Evolutionary conservation across 2,888 invertebrate species (phyloP).

Genomic region (Dynastes tityus): DNA sequence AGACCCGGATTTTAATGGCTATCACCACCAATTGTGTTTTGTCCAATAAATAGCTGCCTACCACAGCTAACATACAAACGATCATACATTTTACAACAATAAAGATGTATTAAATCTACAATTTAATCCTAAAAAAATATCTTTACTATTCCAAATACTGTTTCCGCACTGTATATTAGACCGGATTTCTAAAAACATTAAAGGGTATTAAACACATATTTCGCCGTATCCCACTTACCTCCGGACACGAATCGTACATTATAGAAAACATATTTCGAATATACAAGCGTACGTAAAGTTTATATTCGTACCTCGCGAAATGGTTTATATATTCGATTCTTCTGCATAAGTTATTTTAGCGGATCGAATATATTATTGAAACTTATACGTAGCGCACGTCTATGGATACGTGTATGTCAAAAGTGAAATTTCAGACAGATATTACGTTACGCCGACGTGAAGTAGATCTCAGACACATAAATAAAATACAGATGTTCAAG

Average conservation of each 20-base stretch:
- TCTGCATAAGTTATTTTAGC: slow-evolving; percentile 24
- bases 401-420: not conserved
- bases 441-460: not conserved
- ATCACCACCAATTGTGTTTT: no score
- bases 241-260: slow-evolving; percentile 16
- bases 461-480: not conserved
- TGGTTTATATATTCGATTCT: slow-evolving; percentile 36
- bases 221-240: slow-evolving; percentile 30
- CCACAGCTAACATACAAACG: no score
- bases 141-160: no score
- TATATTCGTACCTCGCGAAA: slow-evolving; percentile 21
- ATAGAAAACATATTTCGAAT: slow-evolving; percentile 30
- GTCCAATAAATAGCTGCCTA: no score
- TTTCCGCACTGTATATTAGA: no score
- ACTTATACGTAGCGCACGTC: not conserved
- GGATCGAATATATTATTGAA: slow-evolving; percentile 3
- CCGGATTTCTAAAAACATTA: slow-evolving; percentile 37
- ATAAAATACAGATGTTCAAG: not conserved
- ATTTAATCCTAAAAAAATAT: no score
- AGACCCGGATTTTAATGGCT: not conserved
- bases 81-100: no score
- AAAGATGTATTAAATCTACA: no score
- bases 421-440: slow-evolving; percentile 1
- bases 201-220: slow-evolving; percentile 45
- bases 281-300: slow-evolving; percentile 25